A percentile compares a stretch with the other conserved stretches of the same genome.
Conservation (phyloP, 2,888 invertebrate genomes). For the Folsomia manolachei region DNA sequence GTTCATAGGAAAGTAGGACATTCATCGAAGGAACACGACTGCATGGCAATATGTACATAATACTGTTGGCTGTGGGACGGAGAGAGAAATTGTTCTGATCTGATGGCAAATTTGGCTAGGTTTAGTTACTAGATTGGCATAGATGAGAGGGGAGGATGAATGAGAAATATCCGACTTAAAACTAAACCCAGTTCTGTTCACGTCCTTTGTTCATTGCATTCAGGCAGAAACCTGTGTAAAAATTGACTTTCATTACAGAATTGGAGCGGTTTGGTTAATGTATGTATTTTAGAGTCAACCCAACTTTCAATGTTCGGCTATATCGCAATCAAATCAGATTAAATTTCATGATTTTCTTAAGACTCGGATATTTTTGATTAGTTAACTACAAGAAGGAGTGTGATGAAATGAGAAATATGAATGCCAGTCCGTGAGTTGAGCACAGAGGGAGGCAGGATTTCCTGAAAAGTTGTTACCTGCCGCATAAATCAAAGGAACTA, state of each 20-base stretch:
- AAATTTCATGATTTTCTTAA: no score
- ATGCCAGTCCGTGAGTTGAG: background rate
- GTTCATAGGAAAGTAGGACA: background rate
- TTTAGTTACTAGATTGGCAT: background rate
- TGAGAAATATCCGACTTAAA: no score
- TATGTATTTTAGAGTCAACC: no score
- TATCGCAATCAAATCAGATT: no score
- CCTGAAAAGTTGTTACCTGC: background rate
- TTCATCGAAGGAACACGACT: background rate
- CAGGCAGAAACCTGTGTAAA: no score
- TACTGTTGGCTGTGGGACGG: background rate
- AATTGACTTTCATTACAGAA: no score
- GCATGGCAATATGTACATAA: background rate
- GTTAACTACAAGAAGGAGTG: background rate
- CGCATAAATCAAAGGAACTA: background rate
- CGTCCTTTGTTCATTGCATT: no score
- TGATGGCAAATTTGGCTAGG: background rate
- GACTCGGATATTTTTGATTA: background rate
- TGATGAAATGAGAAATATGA: background rate
- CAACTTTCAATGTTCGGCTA: no score
- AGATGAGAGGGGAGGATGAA: no score
- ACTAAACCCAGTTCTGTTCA: no score
- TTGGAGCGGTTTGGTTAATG: no score
- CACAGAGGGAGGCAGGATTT: no score
- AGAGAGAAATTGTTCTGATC: background rate